phyloP scores from a whole-genome alignment of 2,113 vertebrate genomes.

The Taxidea taxus region DNA sequence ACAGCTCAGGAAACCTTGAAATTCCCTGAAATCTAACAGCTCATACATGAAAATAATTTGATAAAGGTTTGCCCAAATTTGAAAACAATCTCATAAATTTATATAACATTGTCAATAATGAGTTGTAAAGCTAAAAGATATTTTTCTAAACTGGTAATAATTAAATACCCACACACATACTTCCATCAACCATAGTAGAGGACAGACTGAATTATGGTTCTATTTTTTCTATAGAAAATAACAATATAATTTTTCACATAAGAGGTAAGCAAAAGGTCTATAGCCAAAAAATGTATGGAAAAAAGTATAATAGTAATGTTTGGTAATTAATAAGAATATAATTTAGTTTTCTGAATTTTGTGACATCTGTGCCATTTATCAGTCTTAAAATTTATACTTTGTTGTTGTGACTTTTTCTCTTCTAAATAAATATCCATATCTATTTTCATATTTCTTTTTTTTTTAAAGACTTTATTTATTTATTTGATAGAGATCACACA shows the following conservation, averaged over 20 bases:
- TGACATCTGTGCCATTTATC: not conserved
- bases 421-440: not conserved
- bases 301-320: not conserved
- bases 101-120: not conserved
- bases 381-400: not conserved
- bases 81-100: conserved; percentile 19
- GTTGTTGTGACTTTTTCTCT: not conserved
- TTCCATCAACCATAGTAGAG: not conserved
- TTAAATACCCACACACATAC: not conserved
- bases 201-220: not conserved
- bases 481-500: no score
- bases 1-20: not conserved
- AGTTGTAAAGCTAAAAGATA: not conserved
- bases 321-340: not conserved
- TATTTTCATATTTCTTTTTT: not conserved
- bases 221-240: not conserved
- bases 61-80: not conserved
- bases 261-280: not conserved
- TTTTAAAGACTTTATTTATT: no score
- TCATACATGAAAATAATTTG: not conserved
- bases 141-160: not conserved
- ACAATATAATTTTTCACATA: not conserved
- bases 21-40: not conserved
- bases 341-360: not conserved
- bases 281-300: not conserved